phyloP scores from a whole-genome alignment of 2,113 vertebrate species.

The Rhinogobius similis region DNA sequence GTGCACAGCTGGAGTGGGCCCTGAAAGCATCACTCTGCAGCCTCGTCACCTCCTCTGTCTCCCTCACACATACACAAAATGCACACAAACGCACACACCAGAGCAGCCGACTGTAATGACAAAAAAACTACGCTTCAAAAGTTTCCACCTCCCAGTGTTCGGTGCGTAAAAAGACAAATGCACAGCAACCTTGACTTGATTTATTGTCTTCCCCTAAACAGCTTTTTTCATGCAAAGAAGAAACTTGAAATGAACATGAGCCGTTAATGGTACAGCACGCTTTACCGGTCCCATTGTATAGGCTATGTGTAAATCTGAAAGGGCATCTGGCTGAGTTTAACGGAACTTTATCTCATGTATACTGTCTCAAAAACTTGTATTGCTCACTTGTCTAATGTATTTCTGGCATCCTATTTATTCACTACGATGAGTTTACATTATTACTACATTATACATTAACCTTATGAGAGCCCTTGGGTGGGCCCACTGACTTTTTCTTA shows the following conservation, averaged over 20 bases:
- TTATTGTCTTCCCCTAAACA: slow-evolving; percentile 39
- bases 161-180: slow-evolving; percentile 13
- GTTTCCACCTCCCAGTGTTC: slow-evolving; percentile 35
- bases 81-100: slow-evolving; percentile 7
- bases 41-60: slow-evolving; percentile 33
- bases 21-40: slow-evolving; percentile 54
- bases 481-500: too few relatives aligned
- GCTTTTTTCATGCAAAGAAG: slow-evolving; percentile 10
- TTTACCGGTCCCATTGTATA: not conserved
- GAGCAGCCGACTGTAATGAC: slow-evolving; percentile 27
- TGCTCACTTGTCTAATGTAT: too few relatives aligned
- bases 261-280: too few relatives aligned
- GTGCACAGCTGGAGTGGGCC: slow-evolving; percentile 53
- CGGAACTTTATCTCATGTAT: too few relatives aligned
- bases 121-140: slow-evolving; percentile 36
- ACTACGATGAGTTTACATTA: too few relatives aligned
- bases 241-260: not conserved
- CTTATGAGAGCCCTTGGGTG: too few relatives aligned
- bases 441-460: too few relatives aligned
- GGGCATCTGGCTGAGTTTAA: too few relatives aligned
- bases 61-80: not conserved
- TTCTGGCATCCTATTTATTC: too few relatives aligned
- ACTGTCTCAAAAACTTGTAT: too few relatives aligned
- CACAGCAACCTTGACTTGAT: slow-evolving; percentile 59
- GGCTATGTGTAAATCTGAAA: too few relatives aligned